phyloP scores from a whole-genome alignment of 2,888 invertebrate genomes.

The Vannuccia rotundouncinata region DNA sequence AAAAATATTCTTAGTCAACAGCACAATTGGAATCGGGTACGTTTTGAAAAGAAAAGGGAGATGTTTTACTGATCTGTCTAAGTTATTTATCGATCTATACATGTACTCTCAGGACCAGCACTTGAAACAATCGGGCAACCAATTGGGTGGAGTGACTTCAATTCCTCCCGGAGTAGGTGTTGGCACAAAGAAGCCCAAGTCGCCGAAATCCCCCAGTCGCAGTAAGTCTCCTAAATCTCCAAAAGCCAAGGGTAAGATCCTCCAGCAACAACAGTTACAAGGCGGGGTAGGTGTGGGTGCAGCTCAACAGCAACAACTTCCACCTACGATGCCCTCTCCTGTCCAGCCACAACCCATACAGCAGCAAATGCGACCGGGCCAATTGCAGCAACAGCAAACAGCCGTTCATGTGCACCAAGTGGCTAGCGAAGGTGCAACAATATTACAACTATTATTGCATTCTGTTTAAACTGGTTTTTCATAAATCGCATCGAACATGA shows the following conservation, averaged over 20 bases:
- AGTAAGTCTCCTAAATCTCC: conserved; percentile 22
- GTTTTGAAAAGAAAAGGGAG: no score
- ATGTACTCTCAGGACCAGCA: not conserved
- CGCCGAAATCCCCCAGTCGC: conserved; percentile 29
- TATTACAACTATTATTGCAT: not conserved
- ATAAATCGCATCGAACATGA: not conserved
- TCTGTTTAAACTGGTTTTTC: not conserved
- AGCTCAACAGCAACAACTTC: not conserved
- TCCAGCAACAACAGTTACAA: not conserved
- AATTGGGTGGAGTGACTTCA: not conserved
- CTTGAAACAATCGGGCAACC: not conserved
- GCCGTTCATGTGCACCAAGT: conserved; percentile 12
- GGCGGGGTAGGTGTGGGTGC: not conserved
- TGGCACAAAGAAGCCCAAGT: conserved; percentile 32
- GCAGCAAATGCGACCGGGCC: not conserved
- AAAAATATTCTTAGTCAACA: conserved; percentile 40
- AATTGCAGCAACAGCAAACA: not conserved
- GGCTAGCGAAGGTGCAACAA: not conserved
- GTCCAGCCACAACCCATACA: not conserved
- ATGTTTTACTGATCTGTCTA: no score
- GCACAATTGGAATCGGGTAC: conserved; percentile 32
- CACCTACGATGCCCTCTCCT: not conserved
- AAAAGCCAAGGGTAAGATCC: not conserved
- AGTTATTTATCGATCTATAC: no score
- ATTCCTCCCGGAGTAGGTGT: conserved; percentile 7